Evolutionary conservation across 2,888 invertebrate species (phyloP), one percentile per base, ranked within the genome.

Genomic region (Tachystola acroxantha): DNA sequence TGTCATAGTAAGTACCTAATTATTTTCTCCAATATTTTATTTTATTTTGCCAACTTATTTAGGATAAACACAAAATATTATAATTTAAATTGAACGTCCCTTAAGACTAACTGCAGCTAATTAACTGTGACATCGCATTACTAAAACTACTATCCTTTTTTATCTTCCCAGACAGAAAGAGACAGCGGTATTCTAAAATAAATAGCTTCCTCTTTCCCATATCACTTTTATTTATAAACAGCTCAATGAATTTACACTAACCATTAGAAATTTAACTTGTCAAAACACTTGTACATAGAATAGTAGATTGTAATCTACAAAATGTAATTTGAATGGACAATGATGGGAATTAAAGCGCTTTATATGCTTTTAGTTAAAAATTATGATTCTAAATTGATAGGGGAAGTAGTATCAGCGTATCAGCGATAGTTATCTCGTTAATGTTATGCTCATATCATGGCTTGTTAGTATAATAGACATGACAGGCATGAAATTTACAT

Each of bases 81-180:
- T 4, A 16, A 16, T 4, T 16, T 16, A 16, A 16, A 16, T n/a
- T 37, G 37, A 4, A 34, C 9, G 68, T 55, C 24, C 68, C 75
- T 79, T 79, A 76, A 78, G 43, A 38, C 46, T 48, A 59, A 58
- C 59, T 65, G 64, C 77, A 67, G 57, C 64, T 79, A 78, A 80
- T 81, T 79, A 76, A 68, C 59, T 73, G 67, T 72, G 77, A 77
- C 77, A 69, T 56, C 59, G 61, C 72, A 78, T 77, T 71, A 76
- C 65, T 78, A 71, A 70, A 48, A 43, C 57, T 49, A n/a, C 58
- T 45, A 37, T 75, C 72, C 14, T 25, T 58, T 57, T 57, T 45
- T 65, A n/a, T 61, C 40, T 49, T 45, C 31, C 31, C 33, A 34
- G 41, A 52, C 4, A 38, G 53, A 69, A 53, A 63, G 40, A 41